Conservation (phyloP, 2,888 invertebrate species). For the Neocrepidodera transversa region DNA sequence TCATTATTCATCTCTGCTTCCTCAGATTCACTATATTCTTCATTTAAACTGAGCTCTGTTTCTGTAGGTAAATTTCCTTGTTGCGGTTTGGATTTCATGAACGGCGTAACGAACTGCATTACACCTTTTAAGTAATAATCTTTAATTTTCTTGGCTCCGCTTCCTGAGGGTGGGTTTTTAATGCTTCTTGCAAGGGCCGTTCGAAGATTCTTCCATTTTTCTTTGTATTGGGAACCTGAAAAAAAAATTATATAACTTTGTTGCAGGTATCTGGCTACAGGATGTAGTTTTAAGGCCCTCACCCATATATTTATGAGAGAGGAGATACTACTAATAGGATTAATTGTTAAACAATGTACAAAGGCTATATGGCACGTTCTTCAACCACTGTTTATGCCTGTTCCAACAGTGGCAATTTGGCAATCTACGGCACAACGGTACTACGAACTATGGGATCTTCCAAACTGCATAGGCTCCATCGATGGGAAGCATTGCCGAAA, state of each 20-base stretch:
- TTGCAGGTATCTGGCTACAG: conserved; percentile 6
- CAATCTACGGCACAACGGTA: conserved; percentile 17
- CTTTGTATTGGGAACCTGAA: conserved; percentile 26
- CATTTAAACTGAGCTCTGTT: conserved; percentile 16
- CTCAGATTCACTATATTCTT: background rate
- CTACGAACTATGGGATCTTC: no score
- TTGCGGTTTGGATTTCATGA: conserved; percentile 26
- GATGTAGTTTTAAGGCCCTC: no score
- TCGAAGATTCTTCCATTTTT: conserved; percentile 26
- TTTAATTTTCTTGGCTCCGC: conserved; percentile 26
- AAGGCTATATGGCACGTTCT: no score
- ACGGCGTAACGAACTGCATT: no score
- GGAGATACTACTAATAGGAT: conserved; percentile 14
- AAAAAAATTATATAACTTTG: conserved; percentile 19
- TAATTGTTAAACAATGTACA: conserved; percentile 13
- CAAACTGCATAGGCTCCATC: no score
- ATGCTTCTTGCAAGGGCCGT: conserved; percentile 22
- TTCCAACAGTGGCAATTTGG: conserved; percentile 20
- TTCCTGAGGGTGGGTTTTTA: conserved; percentile 23
- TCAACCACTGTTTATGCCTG: no score
- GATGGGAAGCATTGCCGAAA: no score
- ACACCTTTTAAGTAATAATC: no score
- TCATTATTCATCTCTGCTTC: conserved; percentile 15
- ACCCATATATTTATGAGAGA: conserved; percentile 17
- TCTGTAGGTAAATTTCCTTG: conserved; percentile 30